Evolutionary conservation across 64 coral and sea anemone species (phyloP).

Genomic region (Porites lutea): DNA sequence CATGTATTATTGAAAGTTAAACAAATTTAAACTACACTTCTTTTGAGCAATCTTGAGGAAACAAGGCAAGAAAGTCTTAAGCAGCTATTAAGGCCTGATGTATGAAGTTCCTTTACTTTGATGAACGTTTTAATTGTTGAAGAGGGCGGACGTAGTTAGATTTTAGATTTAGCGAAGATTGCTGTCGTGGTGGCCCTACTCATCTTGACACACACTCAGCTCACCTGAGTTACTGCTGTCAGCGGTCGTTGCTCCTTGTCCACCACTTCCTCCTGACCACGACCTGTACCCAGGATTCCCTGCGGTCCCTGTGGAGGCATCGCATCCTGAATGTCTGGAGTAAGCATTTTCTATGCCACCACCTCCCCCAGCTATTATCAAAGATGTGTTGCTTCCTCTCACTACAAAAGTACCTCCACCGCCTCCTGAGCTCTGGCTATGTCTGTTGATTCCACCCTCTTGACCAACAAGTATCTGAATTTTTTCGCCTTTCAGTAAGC

Average conservation of each 20-base stretch:
- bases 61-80: no score
- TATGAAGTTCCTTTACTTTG: no score
- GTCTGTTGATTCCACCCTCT: conserved; percentile 59
- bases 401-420: conserved; percentile 80
- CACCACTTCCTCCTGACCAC: neutral
- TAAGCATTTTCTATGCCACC: conserved; percentile 8
- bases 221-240: neutral
- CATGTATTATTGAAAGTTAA: no score
- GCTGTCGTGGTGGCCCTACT: neutral
- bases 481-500: conserved; percentile 9
- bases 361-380: conserved; percentile 73
- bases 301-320: neutral
- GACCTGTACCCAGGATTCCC: neutral
- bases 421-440: neutral
- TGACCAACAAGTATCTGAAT: conserved; percentile 77
- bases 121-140: neutral
- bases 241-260: neutral
- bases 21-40: no score
- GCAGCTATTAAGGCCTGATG: no score
- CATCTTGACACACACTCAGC: neutral
- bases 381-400: conserved; percentile 9
- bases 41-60: no score
- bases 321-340: conserved; percentile 21
- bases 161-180: neutral
- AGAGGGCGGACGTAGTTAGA: neutral